Evolutionary conservation across 2,797 vertebrate genomes (phyloP).

Genomic region (Carduelis carduelis): DNA sequence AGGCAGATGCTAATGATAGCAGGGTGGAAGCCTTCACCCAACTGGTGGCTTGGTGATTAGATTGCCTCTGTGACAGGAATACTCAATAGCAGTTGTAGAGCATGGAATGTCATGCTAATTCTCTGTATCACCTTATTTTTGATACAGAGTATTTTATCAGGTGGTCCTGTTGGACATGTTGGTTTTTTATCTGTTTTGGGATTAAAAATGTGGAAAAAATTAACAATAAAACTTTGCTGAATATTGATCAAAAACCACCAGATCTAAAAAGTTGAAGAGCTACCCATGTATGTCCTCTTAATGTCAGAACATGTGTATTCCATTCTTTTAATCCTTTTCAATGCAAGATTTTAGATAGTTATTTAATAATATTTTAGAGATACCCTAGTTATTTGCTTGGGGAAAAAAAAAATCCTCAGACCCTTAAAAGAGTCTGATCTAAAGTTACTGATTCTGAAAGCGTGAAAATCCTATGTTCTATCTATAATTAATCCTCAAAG

Average conservation of each 20-base stretch:
- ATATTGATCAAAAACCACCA: background rate
- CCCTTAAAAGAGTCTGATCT: background rate
- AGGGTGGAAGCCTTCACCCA: slow-evolving; percentile 80
- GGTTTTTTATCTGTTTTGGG: background rate
- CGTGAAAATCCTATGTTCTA: background rate
- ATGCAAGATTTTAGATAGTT: background rate
- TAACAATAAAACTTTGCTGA: background rate
- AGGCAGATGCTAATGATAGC: slow-evolving; percentile 80
- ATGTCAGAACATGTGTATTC: background rate
- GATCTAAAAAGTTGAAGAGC: background rate
- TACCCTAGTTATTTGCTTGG: background rate
- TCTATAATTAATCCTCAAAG: slow-evolving; percentile 23
- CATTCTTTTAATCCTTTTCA: background rate
- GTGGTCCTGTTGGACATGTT: background rate
- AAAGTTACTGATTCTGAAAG: background rate
- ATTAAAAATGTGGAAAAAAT: background rate
- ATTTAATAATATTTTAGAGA: background rate
- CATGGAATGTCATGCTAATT: background rate
- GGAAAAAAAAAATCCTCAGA: background rate
- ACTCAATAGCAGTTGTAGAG: slow-evolving; percentile 37
- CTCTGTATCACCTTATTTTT: background rate
- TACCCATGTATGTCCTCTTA: background rate
- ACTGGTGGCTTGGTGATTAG: slow-evolving; percentile 84
- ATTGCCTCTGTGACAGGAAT: slow-evolving; percentile 83
- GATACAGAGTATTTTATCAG: background rate